phyloP scores from a whole-genome alignment of 2,888 invertebrate genomes.

The Diplazon laetatorius region DNA sequence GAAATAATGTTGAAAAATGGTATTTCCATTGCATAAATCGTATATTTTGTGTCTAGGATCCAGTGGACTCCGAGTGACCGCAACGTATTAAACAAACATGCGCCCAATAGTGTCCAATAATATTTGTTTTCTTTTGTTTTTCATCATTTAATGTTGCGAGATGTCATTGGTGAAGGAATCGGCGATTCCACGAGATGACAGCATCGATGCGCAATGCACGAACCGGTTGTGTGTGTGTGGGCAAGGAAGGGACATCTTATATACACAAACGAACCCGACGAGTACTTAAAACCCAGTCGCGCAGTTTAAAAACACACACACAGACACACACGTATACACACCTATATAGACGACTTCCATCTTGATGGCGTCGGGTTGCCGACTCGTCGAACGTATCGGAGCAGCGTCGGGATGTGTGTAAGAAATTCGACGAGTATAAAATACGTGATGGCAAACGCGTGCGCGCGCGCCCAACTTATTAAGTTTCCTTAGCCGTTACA shows the following conservation, averaged over 20 bases:
- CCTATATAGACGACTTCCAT: conserved; percentile 82
- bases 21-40: too few relatives aligned
- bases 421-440: too few relatives aligned
- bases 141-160: too few relatives aligned
- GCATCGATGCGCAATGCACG: not conserved
- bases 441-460: too few relatives aligned
- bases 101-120: not conserved
- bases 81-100: too few relatives aligned
- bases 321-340: conserved; percentile 68
- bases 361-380: conserved; percentile 73
- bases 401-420: not conserved
- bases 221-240: not conserved
- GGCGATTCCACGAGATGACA: not conserved
- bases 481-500: too few relatives aligned
- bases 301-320: not conserved
- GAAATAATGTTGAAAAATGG: too few relatives aligned
- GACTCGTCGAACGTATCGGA: conserved; percentile 60
- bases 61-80: too few relatives aligned
- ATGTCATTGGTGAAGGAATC: not conserved
- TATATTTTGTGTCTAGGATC: too few relatives aligned
- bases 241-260: not conserved
- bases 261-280: not conserved
- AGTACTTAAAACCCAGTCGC: not conserved
- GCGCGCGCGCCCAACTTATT: too few relatives aligned
- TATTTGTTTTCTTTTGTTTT: too few relatives aligned